These are phyloP conservation scores for Ceratina japonica DNA, from an alignment of 1,140 invertebrate species.

Conservation along the genomic window DNA sequence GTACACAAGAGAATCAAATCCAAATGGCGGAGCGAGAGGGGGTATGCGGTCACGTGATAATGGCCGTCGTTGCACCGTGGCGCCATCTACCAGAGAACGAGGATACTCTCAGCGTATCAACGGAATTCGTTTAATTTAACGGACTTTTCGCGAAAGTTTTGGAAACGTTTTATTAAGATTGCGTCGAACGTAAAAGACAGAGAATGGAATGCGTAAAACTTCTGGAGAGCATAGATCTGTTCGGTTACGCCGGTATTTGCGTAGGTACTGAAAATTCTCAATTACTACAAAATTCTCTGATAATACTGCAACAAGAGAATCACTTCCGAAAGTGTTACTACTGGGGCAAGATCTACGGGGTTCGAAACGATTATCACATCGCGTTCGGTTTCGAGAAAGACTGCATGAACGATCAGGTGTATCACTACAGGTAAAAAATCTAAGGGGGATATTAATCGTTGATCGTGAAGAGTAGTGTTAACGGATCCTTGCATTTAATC, in stretches of 20 bases:
- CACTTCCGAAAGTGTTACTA: constrained; percentile 87
- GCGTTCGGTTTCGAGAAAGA: constrained; percentile 86
- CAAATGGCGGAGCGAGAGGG: no score
- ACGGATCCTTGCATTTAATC: neutral
- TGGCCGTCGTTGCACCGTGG: no score
- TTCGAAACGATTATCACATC: constrained; percentile 86
- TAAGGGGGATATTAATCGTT: neutral
- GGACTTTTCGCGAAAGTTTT: constrained; percentile 26
- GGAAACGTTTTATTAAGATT: neutral
- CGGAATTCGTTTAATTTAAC: constrained; percentile 10
- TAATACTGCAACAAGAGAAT: constrained; percentile 87
- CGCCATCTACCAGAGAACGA: constrained; percentile 3
- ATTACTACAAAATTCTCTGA: constrained; percentile 84
- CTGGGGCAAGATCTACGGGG: constrained; percentile 86
- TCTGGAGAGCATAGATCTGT: constrained; percentile 72
- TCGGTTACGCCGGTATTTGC: constrained; percentile 81
- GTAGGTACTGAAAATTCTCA: constrained; percentile 83
- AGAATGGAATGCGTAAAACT: constrained; percentile 71
- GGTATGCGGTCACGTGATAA: no score
- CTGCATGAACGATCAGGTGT: constrained; percentile 82
- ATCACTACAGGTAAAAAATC: constrained; percentile 83
- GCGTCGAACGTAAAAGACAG: neutral
- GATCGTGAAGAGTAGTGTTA: no score
- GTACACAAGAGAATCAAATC: no score
- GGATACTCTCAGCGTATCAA: neutral